Conservation (phyloP, 2,888 invertebrate species). For the Sthenelais limicola region DNA sequence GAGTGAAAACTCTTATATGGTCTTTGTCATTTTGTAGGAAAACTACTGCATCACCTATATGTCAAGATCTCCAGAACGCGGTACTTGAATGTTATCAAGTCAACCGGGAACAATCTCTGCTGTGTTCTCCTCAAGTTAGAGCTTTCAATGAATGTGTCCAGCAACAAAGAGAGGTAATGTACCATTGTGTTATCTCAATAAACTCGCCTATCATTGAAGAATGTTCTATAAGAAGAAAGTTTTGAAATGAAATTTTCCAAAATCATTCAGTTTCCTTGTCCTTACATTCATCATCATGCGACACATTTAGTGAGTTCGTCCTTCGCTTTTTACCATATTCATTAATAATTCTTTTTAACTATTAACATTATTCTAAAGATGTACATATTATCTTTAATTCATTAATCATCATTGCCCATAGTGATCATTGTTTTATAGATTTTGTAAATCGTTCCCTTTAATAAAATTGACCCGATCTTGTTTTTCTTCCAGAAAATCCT, state of each 20-base stretch:
- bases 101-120: conserved; percentile 57
- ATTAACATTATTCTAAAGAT: not conserved
- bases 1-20: too few species aligned
- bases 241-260: too few species aligned
- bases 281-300: not conserved
- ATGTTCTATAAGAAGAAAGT: too few species aligned
- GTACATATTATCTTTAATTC: not conserved
- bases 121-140: conserved; percentile 61
- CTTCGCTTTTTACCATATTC: not conserved
- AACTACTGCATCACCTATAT: conserved; percentile 60
- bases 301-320: too few species aligned
- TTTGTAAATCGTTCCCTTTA: not conserved
- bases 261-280: too few species aligned
- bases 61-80: conserved; percentile 60
- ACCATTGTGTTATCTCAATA: too few species aligned
- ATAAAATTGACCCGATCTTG: not conserved
- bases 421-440: not conserved
- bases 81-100: conserved; percentile 64
- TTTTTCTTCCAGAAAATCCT: conserved; percentile 22
- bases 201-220: not conserved
- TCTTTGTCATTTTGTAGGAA: too few species aligned
- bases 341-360: not conserved
- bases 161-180: conserved; percentile 61
- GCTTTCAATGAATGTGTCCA: conserved; percentile 65
- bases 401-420: not conserved